Evolutionary conservation across 2,888 invertebrate species (phyloP).

Genomic region (Flabesymbios commensalis): DNA sequence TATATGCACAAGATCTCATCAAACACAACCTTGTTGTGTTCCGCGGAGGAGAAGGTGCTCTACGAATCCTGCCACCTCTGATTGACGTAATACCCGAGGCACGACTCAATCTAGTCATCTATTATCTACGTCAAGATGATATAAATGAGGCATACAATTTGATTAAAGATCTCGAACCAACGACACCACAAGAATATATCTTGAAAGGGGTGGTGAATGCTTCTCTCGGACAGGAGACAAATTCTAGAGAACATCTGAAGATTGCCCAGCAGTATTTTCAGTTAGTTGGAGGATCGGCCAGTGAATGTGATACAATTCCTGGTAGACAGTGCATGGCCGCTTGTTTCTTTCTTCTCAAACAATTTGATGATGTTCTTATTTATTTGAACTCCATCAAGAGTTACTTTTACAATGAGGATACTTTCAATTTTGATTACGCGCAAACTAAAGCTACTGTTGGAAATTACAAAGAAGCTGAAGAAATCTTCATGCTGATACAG

Average conservation of each 20-base stretch:
- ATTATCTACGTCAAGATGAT: conserved; percentile 86
- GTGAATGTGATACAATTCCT: conserved; percentile 88
- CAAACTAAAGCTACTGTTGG: conserved; percentile 86
- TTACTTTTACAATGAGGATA: conserved; percentile 88
- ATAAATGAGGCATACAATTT: conserved; percentile 85
- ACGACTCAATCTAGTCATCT: conserved; percentile 91
- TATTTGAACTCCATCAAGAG: conserved; percentile 97
- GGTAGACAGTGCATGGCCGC: conserved; percentile 98
- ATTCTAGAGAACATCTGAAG: conserved; percentile 89
- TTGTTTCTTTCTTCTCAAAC: conserved; percentile 89
- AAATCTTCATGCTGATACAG: conserved; percentile 81
- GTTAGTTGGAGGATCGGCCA: conserved; percentile 91
- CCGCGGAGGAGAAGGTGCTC: conserved; percentile 87
- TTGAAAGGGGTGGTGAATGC: conserved; percentile 95
- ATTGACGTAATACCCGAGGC: conserved; percentile 97
- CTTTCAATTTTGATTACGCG: conserved; percentile 85
- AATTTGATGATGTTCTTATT: conserved; percentile 94
- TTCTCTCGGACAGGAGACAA: conserved; percentile 86
- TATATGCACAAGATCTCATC: conserved; percentile 87
- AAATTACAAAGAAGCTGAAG: conserved; percentile 93
- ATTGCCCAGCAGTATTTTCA: conserved; percentile 95
- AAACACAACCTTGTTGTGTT: conserved; percentile 96
- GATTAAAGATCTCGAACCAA: conserved; percentile 88
- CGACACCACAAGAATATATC: conserved; percentile 93
- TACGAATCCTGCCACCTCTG: conserved; percentile 87